Base-by-base conservation (phyloP, 2,888 invertebrate genomes). In the Colletes collaris region DNA sequence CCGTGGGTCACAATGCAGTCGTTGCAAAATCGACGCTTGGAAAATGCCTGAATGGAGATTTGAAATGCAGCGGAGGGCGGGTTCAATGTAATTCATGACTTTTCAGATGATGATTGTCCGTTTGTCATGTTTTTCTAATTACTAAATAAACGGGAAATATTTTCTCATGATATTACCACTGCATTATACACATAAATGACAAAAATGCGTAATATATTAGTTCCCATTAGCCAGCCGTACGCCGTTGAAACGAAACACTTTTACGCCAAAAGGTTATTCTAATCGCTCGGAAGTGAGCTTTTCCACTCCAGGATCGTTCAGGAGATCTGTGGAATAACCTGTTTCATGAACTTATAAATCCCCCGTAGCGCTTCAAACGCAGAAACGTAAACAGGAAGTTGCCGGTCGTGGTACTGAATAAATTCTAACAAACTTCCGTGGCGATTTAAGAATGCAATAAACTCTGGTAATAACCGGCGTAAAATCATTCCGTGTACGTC, bases 401-500 rank as follows among this genome's bases (percentile, higher is more conserved):
- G 58, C 70, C 11, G 35, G 74, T 16, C 68, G 27, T 63, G 52
- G 19, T 52, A 19, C 69, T 59, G 74, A 74, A 84, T 84, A 82
- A 79, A 84, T 84, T 79, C 72, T 63, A 65, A 65, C 64, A 71
- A 75, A 75, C 65, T 73, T 65, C 64, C 67, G 56, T 55, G 76
- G 76, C 78, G 67, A 75, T 74, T 77, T 82, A 75, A 81, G 75
- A 84, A 84, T 73, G 69, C 60, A 69, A 65, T 79, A 77, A 84
- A 68, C 35, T 46, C 27, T 19, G 27, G 69, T 52, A 70, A 68
- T 72, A 77, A 80, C 67, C 56, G 46, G 53, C 50, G 56, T 50
- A 50, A 65, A 77, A 65, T 72, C 58, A 58, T 56, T 69, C 46
- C 67, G 37, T 11, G 58, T 35, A 7, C 46, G 37, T 65, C 53